Conservation (phyloP, 2,113 vertebrate genomes). For the Potamarius usumacintae region DNA sequence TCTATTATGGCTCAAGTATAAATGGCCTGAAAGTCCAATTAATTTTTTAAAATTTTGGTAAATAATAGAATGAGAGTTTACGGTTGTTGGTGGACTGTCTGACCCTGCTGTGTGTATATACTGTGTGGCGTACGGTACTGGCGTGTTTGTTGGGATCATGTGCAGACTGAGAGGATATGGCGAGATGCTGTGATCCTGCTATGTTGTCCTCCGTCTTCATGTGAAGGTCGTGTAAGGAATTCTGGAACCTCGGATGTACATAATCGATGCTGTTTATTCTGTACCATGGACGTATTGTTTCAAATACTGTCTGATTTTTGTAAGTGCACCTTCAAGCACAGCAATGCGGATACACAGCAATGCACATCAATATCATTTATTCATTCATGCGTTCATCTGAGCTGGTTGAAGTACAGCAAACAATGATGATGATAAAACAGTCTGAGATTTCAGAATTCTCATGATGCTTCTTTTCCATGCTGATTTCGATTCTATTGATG, state of each 20-base stretch:
- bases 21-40: neutral
- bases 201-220: neutral
- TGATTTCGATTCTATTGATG: neutral
- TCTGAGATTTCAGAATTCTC: neutral
- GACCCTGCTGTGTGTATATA: neutral
- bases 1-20: neutral
- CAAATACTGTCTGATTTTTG: neutral
- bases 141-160: neutral
- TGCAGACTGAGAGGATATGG: neutral
- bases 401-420: neutral
- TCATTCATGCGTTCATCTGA: neutral
- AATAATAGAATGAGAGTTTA: neutral
- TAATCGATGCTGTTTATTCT: constrained; percentile 4
- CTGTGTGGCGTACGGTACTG: neutral
- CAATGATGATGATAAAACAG: neutral
- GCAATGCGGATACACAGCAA: no score
- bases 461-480: neutral
- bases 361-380: neutral
- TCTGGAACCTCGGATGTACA: neutral
- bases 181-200: neutral
- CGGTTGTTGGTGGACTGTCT: neutral
- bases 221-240: constrained; percentile 35
- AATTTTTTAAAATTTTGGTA: neutral
- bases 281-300: neutral
- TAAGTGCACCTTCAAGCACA: neutral